Conservation (phyloP, 2,888 invertebrate species). For the Drosophila mimica region DNA sequence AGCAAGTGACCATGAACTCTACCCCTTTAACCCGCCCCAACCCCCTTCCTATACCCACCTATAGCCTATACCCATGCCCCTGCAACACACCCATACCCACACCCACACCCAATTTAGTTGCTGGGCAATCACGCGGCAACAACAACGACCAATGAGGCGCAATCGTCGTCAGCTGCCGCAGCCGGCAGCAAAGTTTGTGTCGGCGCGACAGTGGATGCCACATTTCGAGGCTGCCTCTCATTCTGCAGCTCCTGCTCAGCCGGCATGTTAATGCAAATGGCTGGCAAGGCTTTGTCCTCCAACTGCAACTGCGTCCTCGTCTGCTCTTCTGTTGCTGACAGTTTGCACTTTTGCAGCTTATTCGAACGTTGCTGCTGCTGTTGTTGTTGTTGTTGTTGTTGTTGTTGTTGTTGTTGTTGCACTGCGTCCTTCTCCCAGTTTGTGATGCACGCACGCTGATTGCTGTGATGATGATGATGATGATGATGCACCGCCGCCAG, state of each 20-base stretch:
- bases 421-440: conserved; percentile 79
- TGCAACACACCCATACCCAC: conserved; percentile 5
- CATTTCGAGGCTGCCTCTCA: conserved; percentile 41
- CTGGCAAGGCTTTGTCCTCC: conserved; percentile 54
- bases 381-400: conserved; percentile 40
- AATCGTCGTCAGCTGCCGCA: conserved; percentile 76
- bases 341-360: conserved; percentile 77
- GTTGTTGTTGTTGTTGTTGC: conserved; percentile 36
- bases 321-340: conserved; percentile 64
- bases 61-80: conserved; percentile 6
- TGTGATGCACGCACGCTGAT: conserved; percentile 62
- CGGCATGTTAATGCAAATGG: conserved; percentile 79
- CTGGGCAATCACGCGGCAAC: conserved; percentile 79
- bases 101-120: conserved; percentile 31
- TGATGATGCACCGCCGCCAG: conserved; percentile 83
- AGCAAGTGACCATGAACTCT: conserved; percentile 54
- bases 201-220: conserved; percentile 40
- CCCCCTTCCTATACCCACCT: conserved; percentile 1
- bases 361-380: conserved; percentile 28
- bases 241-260: conserved; percentile 48
- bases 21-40: conserved; percentile 11
- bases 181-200: conserved; percentile 67
- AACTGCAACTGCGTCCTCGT: conserved; percentile 39
- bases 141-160: conserved; percentile 74
- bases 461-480: conserved; percentile 64